Conservation (phyloP, 2,888 invertebrate genomes). For the Eustalomyia histrio region DNA sequence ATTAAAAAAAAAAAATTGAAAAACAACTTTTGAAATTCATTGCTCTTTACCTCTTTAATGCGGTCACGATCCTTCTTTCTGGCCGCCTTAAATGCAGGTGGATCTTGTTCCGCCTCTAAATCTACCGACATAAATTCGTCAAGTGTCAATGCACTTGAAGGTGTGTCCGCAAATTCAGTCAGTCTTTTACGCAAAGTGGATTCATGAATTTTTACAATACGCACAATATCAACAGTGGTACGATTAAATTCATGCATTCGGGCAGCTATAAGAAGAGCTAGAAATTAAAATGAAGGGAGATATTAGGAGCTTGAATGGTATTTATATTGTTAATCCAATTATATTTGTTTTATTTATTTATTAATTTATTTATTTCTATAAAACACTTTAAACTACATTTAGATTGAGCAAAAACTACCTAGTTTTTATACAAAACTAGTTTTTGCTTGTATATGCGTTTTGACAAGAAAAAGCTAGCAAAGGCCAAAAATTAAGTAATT, state of each 20-base stretch:
- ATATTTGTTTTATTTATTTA: no score
- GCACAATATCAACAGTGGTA: slow-evolving; percentile 91
- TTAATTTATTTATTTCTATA: no score
- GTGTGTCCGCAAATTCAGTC: slow-evolving; percentile 97
- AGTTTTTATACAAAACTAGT: no score
- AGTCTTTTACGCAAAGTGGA: slow-evolving; percentile 94
- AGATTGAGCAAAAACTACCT: no score
- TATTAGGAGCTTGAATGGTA: no score
- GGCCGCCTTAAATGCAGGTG: slow-evolving; percentile 95
- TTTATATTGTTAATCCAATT: no score
- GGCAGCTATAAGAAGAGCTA: slow-evolving; percentile 95
- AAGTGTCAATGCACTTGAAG: slow-evolving; percentile 94
- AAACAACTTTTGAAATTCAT: neutral
- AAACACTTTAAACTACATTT: no score
- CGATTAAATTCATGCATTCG: slow-evolving; percentile 95
- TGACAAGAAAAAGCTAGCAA: no score
- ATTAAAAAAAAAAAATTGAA: no score
- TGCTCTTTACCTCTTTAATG: slow-evolving; percentile 84
- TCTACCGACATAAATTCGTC: slow-evolving; percentile 99
- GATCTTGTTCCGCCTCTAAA: slow-evolving; percentile 95
- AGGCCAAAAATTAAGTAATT: no score
- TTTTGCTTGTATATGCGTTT: no score
- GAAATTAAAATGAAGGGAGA: neutral
- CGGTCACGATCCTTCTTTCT: slow-evolving; percentile 92
- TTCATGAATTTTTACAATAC: slow-evolving; percentile 97